A percentile compares a stretch with the other conserved stretches of the same genome.
phyloP scores from a whole-genome alignment of 2,888 invertebrate species.

The Drosophila tripunctata region DNA sequence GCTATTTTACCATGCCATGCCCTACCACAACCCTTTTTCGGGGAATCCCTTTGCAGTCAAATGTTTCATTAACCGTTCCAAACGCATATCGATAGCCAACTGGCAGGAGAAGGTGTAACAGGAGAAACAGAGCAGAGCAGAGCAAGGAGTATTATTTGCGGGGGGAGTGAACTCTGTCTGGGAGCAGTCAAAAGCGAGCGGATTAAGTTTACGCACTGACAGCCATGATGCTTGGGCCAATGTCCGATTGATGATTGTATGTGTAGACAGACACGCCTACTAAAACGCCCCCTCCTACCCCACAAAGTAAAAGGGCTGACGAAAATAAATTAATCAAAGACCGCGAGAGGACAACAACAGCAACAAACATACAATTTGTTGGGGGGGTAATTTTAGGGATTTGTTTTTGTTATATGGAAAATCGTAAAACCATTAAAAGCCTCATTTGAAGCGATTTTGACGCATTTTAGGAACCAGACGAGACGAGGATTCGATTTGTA shows the following conservation, averaged over 20 bases:
- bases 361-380: not conserved
- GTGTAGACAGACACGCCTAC: slow-evolving; percentile 14
- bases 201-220: slow-evolving; percentile 49
- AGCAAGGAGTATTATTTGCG: no score
- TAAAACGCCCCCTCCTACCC: not conserved
- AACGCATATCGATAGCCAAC: slow-evolving; percentile 9
- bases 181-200: slow-evolving; percentile 29
- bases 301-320: slow-evolving; percentile 2
- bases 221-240: slow-evolving; percentile 22
- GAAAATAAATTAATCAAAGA: slow-evolving; percentile 61
- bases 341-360: slow-evolving; percentile 50
- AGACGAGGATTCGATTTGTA: slow-evolving; percentile 11
- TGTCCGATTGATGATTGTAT: slow-evolving; percentile 22
- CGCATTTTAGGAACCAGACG: slow-evolving; percentile 44
- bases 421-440: slow-evolving; percentile 77
- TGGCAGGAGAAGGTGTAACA: not conserved
- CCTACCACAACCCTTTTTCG: not conserved
- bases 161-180: slow-evolving; percentile 2
- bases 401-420: slow-evolving; percentile 36
- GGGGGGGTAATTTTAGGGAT: slow-evolving; percentile 7
- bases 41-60: not conserved
- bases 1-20: slow-evolving; percentile 7
- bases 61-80: slow-evolving; percentile 39
- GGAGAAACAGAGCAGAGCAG: not conserved
- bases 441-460: slow-evolving; percentile 76